phyloP scores from a whole-genome alignment of 92 coral and sea anemone species.

The Zoanthus solanderi region DNA sequence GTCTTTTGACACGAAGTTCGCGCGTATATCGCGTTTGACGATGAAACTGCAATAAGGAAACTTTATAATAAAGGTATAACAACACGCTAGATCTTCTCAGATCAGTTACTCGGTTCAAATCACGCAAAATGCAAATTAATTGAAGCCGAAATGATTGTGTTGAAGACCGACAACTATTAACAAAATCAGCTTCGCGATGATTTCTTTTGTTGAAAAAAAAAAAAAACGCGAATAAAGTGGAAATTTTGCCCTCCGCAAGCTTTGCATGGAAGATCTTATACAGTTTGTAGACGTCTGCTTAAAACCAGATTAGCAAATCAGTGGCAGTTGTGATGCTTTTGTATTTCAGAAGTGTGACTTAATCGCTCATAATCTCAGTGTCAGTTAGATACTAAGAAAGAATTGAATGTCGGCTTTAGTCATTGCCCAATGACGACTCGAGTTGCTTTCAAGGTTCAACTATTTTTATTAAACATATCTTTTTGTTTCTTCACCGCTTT shows the following conservation, averaged over 20 bases:
- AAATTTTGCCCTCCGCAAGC: not conserved
- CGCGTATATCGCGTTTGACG: not conserved
- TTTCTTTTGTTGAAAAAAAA: not conserved
- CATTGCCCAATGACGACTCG: not conserved
- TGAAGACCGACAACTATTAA: not conserved
- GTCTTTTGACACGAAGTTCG: not conserved
- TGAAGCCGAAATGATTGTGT: not conserved
- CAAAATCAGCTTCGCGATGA: not conserved
- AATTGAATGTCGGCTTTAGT: not conserved
- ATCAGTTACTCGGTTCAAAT: slow-evolving; percentile 11
- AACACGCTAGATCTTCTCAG: not conserved
- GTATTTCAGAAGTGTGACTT: not conserved
- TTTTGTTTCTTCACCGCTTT: not conserved
- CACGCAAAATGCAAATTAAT: slow-evolving; percentile 14
- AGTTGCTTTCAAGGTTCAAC: too few relatives aligned
- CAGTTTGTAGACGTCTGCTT: not conserved
- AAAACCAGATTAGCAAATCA: not conserved
- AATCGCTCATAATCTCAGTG: not conserved
- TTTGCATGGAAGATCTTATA: not conserved
- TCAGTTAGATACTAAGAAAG: too few relatives aligned
- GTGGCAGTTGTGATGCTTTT: not conserved
- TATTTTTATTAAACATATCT: not conserved
- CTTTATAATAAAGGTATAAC: not conserved
- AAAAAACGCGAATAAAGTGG: not conserved
- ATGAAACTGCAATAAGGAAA: not conserved